phyloP scores from a whole-genome alignment of 2,113 vertebrate species.

The Nematolebias whitei region DNA sequence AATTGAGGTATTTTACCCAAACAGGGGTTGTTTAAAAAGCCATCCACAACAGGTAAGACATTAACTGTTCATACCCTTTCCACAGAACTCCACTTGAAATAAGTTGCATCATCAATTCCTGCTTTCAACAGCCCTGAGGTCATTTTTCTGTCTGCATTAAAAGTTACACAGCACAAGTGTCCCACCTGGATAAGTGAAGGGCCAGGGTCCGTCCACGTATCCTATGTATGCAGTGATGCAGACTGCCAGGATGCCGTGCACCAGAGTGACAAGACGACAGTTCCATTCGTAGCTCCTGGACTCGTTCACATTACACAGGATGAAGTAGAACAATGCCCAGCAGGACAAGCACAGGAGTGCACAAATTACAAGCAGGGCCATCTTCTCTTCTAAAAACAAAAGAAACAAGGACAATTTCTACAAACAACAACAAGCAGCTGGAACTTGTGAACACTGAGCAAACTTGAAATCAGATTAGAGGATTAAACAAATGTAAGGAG shows the following conservation, averaged over 20 bases:
- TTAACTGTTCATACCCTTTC: not conserved
- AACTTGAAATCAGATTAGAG: conserved; percentile 13
- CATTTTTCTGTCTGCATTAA: too few species aligned
- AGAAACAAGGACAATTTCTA: conserved; percentile 21
- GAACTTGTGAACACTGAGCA: conserved; percentile 7
- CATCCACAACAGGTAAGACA: too few species aligned
- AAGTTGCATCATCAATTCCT: too few species aligned
- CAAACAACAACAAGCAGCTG: conserved; percentile 17
- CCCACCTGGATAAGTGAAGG: conserved; percentile 90
- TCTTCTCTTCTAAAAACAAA: conserved; percentile 67
- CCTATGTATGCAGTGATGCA: conserved; percentile 91
- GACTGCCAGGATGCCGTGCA: conserved; percentile 90
- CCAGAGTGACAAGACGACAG: conserved; percentile 92
- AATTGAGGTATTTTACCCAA: too few species aligned
- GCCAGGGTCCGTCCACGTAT: conserved; percentile 96
- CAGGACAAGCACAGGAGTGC: conserved; percentile 84
- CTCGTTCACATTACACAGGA: conserved; percentile 83
- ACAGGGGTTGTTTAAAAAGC: too few species aligned
- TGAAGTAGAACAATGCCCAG: conserved; percentile 87
- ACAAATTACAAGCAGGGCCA: conserved; percentile 82
- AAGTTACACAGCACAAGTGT: not conserved
- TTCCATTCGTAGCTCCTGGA: conserved; percentile 89
- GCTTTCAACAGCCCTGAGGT: too few species aligned
- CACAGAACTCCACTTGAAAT: not conserved
- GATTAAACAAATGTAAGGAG: conserved; percentile 14